Evolutionary conservation across 23 tunicate genomes (phyloP).

Genomic region (Corella eumyota): DNA sequence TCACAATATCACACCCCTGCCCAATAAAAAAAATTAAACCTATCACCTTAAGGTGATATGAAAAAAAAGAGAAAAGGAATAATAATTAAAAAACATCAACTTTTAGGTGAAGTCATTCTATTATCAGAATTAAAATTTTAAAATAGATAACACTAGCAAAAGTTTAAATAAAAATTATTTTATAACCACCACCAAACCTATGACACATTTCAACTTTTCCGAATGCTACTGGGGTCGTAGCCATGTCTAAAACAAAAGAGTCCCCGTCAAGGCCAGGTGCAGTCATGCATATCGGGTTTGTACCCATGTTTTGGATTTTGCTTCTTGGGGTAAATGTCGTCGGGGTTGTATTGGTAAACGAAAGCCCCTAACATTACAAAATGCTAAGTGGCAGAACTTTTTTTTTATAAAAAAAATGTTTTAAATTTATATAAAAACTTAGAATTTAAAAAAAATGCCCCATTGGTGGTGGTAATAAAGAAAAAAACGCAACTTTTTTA

Average conservation of each 20-base stretch:
- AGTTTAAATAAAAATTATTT: no score
- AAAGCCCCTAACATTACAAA: slow-evolving; percentile 45
- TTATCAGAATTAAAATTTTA: no score
- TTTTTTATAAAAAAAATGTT: background rate
- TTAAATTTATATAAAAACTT: background rate
- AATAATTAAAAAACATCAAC: no score
- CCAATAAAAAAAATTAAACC: no score
- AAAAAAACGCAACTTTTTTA: no score
- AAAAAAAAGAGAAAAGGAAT: no score
- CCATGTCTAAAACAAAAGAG: slow-evolving; percentile 78
- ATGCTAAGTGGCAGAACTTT: background rate
- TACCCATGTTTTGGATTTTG: slow-evolving; percentile 17
- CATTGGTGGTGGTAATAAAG: background rate
- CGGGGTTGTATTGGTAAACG: slow-evolving; percentile 77
- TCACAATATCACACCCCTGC: no score
- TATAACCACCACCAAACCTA: slow-evolving; percentile 28
- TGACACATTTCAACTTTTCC: slow-evolving; percentile 69
- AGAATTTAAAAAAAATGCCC: background rate
- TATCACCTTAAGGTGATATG: no score
- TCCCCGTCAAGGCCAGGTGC: slow-evolving; percentile 56
- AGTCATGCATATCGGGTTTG: slow-evolving; percentile 68
- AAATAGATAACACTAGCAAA: no score
- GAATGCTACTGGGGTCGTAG: slow-evolving; percentile 70
- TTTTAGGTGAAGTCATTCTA: no score
- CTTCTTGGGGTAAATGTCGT: slow-evolving; percentile 16